phyloP scores from a whole-genome alignment of 2,888 invertebrate species.

The Drosophila antonietae region DNA sequence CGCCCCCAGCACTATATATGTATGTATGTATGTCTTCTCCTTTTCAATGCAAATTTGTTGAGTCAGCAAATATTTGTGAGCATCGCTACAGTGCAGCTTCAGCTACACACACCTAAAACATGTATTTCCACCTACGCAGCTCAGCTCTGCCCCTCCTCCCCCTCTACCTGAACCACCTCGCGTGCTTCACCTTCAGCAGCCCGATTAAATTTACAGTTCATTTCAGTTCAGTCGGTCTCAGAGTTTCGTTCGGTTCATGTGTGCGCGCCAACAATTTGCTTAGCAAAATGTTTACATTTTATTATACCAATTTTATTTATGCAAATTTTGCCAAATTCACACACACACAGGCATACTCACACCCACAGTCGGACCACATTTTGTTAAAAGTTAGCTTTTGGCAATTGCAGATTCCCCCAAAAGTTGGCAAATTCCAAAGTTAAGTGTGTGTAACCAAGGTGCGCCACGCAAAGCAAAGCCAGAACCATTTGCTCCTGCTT shows the following conservation, averaged over 20 bases:
- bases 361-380: constrained; percentile 48
- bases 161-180: neutral
- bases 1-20: neutral
- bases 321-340: constrained; percentile 68
- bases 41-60: constrained; percentile 69
- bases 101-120: constrained; percentile 31
- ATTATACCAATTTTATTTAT: constrained; percentile 78
- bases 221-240: constrained; percentile 28
- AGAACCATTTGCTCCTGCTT: constrained; percentile 31
- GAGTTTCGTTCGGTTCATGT: constrained; percentile 21
- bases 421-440: constrained; percentile 23
- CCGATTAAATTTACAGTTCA: constrained; percentile 29
- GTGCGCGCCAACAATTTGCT: constrained; percentile 67
- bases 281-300: constrained; percentile 76
- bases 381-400: constrained; percentile 42
- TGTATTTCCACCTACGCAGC: constrained; percentile 2
- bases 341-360: constrained; percentile 9
- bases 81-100: constrained; percentile 11
- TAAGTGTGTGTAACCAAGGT: constrained; percentile 46
- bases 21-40: constrained; percentile 2
- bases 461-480: constrained; percentile 37
- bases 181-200: neutral
- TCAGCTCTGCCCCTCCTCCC: neutral
- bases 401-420: constrained; percentile 38
- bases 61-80: constrained; percentile 63